Evolutionary conservation across 2,113 vertebrate species (phyloP).

Genomic region (Vulpes lagopus): DNA sequence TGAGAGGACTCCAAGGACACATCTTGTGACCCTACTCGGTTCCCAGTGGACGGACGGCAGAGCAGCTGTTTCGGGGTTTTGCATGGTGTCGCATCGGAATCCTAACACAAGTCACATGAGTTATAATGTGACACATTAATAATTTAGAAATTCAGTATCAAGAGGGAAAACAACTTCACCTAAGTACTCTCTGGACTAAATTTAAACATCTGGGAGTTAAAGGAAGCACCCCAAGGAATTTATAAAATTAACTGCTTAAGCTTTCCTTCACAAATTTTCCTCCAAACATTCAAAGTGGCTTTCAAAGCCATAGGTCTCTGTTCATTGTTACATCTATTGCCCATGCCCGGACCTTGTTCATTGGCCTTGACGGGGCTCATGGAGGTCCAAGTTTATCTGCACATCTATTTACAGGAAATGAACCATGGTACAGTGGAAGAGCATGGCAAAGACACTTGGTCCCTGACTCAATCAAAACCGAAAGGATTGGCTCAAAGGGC

Average conservation of each 20-base stretch:
- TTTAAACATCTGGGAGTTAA: not conserved
- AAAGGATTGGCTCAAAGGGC: not conserved
- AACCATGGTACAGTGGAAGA: not conserved
- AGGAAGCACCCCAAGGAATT: not conserved
- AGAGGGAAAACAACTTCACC: not conserved
- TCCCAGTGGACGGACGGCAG: conserved; percentile 88
- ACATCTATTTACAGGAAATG: not conserved
- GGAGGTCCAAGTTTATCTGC: not conserved
- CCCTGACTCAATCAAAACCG: not conserved
- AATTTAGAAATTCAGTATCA: conserved; percentile 18
- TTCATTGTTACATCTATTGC: not conserved
- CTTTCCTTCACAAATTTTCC: not conserved
- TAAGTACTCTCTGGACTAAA: not conserved
- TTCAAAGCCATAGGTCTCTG: not conserved
- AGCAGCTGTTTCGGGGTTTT: conserved; percentile 96
- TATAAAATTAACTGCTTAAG: not conserved
- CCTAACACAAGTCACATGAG: conserved; percentile 87
- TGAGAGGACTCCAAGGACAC: conserved; percentile 87
- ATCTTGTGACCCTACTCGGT: conserved; percentile 90
- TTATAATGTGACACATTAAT: conserved; percentile 61
- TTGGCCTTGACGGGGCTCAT: not conserved
- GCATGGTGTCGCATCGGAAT: conserved; percentile 97
- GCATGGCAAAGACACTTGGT: not conserved
- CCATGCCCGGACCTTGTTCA: not conserved
- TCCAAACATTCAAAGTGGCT: not conserved